Conservation (phyloP, 2,888 invertebrate genomes). For the Thecophora atra region DNA sequence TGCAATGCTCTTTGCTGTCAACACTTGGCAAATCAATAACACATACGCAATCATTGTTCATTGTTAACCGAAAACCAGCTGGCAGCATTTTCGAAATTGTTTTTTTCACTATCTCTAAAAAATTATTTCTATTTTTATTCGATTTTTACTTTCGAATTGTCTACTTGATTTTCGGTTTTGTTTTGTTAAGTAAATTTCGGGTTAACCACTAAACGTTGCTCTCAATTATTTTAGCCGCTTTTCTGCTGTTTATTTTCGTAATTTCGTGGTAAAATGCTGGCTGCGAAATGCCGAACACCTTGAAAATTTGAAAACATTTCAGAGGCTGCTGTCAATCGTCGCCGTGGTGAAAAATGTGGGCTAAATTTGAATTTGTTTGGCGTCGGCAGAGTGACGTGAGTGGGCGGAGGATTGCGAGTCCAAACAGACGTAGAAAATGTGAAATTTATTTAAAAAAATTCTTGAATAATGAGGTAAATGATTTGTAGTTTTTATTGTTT, state of each 20-base stretch:
- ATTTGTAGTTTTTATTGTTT: too few species aligned
- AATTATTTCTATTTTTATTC: neutral
- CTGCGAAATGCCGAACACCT: constrained; percentile 23
- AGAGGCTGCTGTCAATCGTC: constrained; percentile 4
- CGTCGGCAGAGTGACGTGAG: constrained; percentile 31
- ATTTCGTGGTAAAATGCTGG: neutral
- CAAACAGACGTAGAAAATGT: neutral
- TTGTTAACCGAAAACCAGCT: neutral
- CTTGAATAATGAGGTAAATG: neutral
- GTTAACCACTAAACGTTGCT: constrained; percentile 11
- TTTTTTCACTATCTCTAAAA: neutral
- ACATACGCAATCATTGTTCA: neutral
- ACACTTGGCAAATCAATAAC: neutral
- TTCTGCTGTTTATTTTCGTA: constrained; percentile 16
- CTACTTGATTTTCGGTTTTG: neutral
- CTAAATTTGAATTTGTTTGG: constrained; percentile 11
- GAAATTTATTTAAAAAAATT: neutral
- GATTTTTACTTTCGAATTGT: neutral
- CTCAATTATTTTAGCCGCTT: constrained; percentile 27
- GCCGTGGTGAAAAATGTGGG: constrained; percentile 1
- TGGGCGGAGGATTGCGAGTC: neutral
- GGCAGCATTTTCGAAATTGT: neutral
- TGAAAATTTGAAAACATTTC: constrained; percentile 31
- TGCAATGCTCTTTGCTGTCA: neutral
- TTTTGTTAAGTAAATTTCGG: neutral